Conservation (phyloP, 2,113 vertebrate genomes). For the Bambusicola thoracicus region DNA sequence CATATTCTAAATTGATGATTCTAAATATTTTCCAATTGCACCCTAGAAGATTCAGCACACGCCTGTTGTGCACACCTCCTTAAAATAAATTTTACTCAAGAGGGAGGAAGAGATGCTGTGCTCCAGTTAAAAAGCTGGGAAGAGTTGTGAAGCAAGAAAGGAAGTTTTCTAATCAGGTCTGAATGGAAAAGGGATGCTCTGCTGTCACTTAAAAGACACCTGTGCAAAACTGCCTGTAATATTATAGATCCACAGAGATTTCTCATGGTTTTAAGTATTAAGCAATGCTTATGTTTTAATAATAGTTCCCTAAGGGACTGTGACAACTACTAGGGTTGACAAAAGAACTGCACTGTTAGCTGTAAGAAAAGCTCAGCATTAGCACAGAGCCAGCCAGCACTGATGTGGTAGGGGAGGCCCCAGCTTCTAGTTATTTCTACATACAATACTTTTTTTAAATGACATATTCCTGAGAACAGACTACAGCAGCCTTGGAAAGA, state of each 20-base stretch:
- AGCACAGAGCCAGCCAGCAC: background rate
- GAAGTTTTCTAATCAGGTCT: background rate
- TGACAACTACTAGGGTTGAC: background rate
- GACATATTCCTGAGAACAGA: background rate
- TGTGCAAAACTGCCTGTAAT: background rate
- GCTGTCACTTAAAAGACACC: background rate
- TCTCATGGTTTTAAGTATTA: background rate
- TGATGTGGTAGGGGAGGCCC: background rate
- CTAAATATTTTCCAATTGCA: background rate
- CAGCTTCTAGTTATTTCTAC: background rate
- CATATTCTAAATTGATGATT: background rate
- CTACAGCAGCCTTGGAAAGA: background rate
- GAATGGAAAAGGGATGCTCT: background rate
- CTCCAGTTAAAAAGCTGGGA: background rate
- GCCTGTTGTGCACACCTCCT: background rate
- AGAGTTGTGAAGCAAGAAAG: background rate
- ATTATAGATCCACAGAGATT: background rate
- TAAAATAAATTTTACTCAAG: background rate
- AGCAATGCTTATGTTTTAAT: background rate
- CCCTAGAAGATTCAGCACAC: background rate
- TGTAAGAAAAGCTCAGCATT: background rate
- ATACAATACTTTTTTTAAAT: background rate
- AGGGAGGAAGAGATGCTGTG: background rate
- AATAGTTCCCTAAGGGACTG: background rate
- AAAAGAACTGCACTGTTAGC: background rate